Conservation (phyloP, 2,113 vertebrate genomes). For the Lycaon pictus region DNA sequence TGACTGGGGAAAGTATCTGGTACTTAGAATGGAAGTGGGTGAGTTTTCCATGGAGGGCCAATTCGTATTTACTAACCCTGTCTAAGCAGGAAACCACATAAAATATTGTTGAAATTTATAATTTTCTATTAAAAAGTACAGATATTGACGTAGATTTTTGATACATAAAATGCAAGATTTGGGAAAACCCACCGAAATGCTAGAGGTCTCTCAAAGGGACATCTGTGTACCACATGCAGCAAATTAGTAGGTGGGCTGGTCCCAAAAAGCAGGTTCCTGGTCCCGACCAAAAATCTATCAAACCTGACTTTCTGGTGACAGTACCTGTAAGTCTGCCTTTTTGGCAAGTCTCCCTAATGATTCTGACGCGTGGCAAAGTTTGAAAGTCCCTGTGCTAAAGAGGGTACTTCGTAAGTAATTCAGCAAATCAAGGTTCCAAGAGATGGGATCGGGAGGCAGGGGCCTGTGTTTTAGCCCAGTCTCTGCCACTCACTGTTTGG, state of each 20-base stretch:
- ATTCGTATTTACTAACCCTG: background rate
- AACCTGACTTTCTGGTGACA: background rate
- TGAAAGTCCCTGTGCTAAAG: background rate
- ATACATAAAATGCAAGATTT: background rate
- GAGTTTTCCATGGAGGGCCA: background rate
- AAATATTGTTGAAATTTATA: background rate
- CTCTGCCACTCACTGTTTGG: background rate
- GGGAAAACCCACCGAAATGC: background rate
- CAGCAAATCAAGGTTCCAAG: background rate
- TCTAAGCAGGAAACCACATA: background rate
- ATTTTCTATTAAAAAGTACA: background rate
- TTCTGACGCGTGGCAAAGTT: background rate
- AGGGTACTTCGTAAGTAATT: background rate
- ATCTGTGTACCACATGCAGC: fast-evolving
- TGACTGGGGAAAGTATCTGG: background rate
- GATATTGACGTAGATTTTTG: background rate
- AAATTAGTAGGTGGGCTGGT: background rate
- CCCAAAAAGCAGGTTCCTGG: background rate
- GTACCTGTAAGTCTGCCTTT: background rate
- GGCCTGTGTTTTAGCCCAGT: background rate
- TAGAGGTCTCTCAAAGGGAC: background rate
- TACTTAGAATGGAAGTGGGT: background rate
- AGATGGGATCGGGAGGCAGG: background rate
- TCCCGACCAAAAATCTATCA: too few relatives aligned
- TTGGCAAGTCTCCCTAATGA: background rate